These are phyloP conservation scores for Lasioglossum figueresi DNA, from an alignment of 2,888 invertebrate species.

Conservation along the genomic window DNA sequence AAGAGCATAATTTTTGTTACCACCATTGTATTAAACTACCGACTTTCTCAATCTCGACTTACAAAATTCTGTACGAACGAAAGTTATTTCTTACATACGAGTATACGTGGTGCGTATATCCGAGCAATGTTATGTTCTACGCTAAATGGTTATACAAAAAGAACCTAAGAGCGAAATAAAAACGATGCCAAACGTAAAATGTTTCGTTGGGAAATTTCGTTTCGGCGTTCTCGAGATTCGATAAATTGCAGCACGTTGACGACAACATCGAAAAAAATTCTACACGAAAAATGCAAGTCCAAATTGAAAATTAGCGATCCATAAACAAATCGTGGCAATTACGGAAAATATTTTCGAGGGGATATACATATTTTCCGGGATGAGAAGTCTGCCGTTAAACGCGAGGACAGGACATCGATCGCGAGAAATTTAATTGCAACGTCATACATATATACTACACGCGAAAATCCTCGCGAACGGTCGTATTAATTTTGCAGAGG, in stretches of 20 bases:
- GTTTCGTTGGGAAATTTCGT: not conserved
- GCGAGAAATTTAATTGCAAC: slow-evolving; percentile 56
- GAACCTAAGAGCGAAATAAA: not conserved
- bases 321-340: slow-evolving; percentile 39
- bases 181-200: not conserved
- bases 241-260: not conserved
- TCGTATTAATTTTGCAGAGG: slow-evolving; percentile 65
- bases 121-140: not conserved
- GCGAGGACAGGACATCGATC: slow-evolving; percentile 52
- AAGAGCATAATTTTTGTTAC: not conserved
- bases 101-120: too few relatives aligned
- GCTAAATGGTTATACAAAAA: not conserved
- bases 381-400: slow-evolving; percentile 48
- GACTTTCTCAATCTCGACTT: too few relatives aligned
- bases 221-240: not conserved
- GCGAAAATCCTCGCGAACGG: slow-evolving; percentile 64
- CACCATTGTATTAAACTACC: not conserved
- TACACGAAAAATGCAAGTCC: not conserved
- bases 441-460: slow-evolving; percentile 43
- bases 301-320: slow-evolving; percentile 21
- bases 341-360: not conserved
- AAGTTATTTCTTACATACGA: too few relatives aligned
- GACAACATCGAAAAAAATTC: not conserved
- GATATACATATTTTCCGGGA: slow-evolving; percentile 29
- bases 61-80: too few relatives aligned